These are phyloP conservation scores for Aproaerema taeniolella DNA, from an alignment of 2,888 invertebrate species.

Conservation along the genomic window DNA sequence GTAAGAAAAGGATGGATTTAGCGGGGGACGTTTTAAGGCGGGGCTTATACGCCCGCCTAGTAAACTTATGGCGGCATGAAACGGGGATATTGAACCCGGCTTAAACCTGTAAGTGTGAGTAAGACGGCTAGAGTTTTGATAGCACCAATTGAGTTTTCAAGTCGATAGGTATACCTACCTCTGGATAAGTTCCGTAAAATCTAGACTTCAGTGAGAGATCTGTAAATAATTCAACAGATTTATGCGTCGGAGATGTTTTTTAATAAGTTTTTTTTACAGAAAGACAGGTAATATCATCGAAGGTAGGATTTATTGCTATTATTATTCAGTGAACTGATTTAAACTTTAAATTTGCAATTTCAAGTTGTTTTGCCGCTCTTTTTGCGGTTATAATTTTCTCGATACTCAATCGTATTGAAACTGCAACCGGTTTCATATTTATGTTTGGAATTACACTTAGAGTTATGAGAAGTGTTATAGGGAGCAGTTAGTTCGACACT, in stretches of 20 bases:
- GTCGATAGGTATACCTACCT: conserved; percentile 9
- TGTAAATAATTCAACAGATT: conserved; percentile 14
- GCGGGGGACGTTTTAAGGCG: conserved; percentile 51
- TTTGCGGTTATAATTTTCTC: no score
- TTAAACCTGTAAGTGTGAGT: conserved; percentile 28
- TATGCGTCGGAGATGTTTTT: conserved; percentile 1
- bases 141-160: conserved; percentile 2
- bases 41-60: conserved; percentile 51
- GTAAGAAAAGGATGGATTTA: conserved; percentile 39
- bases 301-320: conserved; percentile 8
- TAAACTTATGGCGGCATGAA: conserved; percentile 25
- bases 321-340: no score
- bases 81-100: conserved; percentile 23
- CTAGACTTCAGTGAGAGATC: conserved; percentile 6
- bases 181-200: conserved; percentile 6
- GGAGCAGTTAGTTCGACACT: no score
- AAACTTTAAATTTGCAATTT: no score
- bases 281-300: conserved; percentile 1
- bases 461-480: no score
- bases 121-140: conserved; percentile 30
- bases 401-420: no score
- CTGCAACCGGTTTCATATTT: no score
- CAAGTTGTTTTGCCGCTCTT: no score
- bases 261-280: conserved; percentile 5
- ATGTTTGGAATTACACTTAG: no score